These are phyloP conservation scores for Cecropterus lyciades DNA, from an alignment of 1,140 invertebrate species.

Conservation along the genomic window DNA sequence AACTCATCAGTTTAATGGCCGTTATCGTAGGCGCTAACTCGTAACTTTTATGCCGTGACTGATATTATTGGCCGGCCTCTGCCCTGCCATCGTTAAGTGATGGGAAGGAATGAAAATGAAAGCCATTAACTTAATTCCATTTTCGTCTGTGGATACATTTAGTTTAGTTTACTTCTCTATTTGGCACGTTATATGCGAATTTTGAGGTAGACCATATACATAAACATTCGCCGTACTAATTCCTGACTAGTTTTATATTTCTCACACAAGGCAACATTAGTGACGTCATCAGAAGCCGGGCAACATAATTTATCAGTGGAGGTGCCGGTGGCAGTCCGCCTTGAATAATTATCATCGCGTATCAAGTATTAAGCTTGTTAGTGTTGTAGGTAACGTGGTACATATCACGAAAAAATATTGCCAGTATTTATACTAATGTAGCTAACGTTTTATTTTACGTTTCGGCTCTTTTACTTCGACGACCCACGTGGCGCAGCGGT, in stretches of 20 bases:
- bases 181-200: neutral
- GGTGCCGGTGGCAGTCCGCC: conserved; percentile 17
- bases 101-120: neutral
- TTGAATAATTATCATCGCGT: conserved; percentile 23
- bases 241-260: conserved; percentile 16
- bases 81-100: neutral
- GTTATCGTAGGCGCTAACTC: conserved; percentile 30
- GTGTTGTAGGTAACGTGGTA: neutral
- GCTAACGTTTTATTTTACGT: neutral
- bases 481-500: too few species aligned
- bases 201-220: neutral
- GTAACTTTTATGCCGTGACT: conserved; percentile 28
- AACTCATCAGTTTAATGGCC: conserved; percentile 30
- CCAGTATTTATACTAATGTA: neutral
- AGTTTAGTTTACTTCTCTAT: neutral
- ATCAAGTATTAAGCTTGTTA: conserved; percentile 16
- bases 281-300: conserved; percentile 20
- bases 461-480: too few species aligned
- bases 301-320: conserved; percentile 18
- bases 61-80: conserved; percentile 15
- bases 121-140: neutral
- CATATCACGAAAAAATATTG: neutral
- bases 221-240: neutral
- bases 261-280: conserved; percentile 23
- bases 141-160: too few species aligned